phyloP scores from a whole-genome alignment of 2,113 vertebrate species.

The Panurus biarmicus region DNA sequence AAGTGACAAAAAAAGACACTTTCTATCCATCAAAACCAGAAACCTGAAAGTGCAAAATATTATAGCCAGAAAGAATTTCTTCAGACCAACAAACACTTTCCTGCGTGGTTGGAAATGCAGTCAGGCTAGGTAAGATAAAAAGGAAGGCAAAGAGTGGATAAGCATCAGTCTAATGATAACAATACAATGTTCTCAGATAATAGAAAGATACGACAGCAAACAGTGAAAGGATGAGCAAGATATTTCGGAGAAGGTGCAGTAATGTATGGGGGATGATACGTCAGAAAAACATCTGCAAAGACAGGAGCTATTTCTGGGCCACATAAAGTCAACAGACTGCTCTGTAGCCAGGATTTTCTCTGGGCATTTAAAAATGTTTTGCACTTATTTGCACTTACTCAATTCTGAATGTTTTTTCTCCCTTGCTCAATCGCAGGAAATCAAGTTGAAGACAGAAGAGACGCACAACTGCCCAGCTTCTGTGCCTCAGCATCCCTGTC shows the following conservation, averaged over 20 bases:
- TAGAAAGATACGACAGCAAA: constrained; percentile 38
- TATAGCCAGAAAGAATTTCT: neutral
- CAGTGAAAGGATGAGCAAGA: constrained; percentile 19
- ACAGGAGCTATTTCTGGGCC: constrained; percentile 18
- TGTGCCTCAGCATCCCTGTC: neutral
- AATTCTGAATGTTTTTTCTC: neutral
- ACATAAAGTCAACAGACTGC: constrained; percentile 12
- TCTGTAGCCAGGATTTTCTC: neutral
- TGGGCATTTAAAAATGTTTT: neutral
- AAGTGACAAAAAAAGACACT: neutral
- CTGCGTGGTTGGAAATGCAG: neutral
- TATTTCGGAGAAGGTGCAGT: neutral
- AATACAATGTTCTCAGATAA: constrained; percentile 35
- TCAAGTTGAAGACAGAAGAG: neutral
- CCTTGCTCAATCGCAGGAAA: neutral
- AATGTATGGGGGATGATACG: neutral
- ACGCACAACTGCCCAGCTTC: neutral
- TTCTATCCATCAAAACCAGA: neutral
- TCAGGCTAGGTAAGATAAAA: constrained; percentile 14
- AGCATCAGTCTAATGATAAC: constrained; percentile 56
- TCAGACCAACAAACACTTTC: neutral
- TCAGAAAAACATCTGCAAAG: neutral
- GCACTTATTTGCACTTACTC: neutral
- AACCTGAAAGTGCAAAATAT: neutral
- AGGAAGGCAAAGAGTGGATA: constrained; percentile 10